These are phyloP conservation scores for Acromyrmex charruanus DNA, from an alignment of 1,140 invertebrate species.

Conservation along the genomic window DNA sequence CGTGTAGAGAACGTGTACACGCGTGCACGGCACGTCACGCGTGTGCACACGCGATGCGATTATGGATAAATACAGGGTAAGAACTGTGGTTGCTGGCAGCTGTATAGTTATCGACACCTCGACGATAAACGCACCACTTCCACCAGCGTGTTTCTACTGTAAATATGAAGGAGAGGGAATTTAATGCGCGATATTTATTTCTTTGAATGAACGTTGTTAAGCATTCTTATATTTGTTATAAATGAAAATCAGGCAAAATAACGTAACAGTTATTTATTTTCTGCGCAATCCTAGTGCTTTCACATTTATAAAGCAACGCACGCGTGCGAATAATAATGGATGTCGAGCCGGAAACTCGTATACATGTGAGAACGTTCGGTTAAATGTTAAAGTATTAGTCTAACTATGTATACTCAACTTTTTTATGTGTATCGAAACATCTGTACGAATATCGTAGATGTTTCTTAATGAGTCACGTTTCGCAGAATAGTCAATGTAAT, in stretches of 20 bases:
- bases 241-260: not conserved
- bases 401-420: not conserved
- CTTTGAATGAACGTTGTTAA: not conserved
- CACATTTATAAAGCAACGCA: not conserved
- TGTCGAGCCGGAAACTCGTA: not conserved
- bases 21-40: not conserved
- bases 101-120: conserved; percentile 28
- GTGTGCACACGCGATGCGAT: conserved; percentile 24
- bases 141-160: not conserved
- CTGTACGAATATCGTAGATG: not conserved
- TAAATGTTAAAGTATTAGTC: not conserved
- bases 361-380: not conserved
- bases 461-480: not conserved
- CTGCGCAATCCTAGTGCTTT: not conserved
- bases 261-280: not conserved
- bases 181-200: not conserved
- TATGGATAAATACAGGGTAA: conserved; percentile 25
- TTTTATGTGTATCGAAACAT: not conserved
- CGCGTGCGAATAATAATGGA: not conserved
- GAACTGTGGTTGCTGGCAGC: not conserved
- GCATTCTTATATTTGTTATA: not conserved
- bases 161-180: conserved; percentile 3
- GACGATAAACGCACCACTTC: not conserved
- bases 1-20: conserved; percentile 50
- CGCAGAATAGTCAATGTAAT: not conserved